These are phyloP conservation scores for Prionace glauca DNA, from an alignment of 2,797 vertebrate species.

Conservation along the genomic window DNA sequence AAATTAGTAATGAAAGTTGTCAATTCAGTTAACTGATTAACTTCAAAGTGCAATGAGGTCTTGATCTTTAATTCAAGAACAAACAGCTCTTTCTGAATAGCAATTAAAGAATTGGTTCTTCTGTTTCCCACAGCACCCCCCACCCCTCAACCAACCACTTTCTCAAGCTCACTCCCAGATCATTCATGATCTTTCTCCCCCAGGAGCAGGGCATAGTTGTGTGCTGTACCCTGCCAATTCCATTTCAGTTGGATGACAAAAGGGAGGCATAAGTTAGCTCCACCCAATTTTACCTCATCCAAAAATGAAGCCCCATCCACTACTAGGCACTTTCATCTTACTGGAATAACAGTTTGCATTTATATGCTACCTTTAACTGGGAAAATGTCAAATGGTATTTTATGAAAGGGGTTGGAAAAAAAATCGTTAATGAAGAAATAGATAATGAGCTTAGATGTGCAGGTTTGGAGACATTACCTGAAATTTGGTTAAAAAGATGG, in stretches of 20 bases:
- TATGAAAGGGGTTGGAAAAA: background rate
- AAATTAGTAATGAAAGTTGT: no score
- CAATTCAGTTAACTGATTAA: background rate
- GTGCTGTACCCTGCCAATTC: background rate
- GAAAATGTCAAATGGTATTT: background rate
- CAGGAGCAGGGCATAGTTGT: background rate
- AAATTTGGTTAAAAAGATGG: background rate
- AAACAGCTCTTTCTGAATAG: background rate
- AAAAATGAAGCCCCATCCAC: background rate
- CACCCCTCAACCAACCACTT: no score
- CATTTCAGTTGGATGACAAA: background rate
- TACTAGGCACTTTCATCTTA: background rate
- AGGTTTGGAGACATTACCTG: background rate
- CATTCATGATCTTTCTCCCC: background rate
- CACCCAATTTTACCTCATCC: no score
- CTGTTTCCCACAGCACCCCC: background rate
- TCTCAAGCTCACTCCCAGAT: background rate
- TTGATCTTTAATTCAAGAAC: background rate
- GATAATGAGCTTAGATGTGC: background rate
- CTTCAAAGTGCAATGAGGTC: background rate
- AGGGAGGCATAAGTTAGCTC: background rate
- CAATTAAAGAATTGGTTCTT: no score
- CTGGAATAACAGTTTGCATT: background rate
- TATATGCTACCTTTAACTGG: background rate
- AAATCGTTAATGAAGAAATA: background rate